These are phyloP conservation scores for Epinotia demarniana DNA, from an alignment of 2,888 invertebrate genomes.

Conservation along the genomic window DNA sequence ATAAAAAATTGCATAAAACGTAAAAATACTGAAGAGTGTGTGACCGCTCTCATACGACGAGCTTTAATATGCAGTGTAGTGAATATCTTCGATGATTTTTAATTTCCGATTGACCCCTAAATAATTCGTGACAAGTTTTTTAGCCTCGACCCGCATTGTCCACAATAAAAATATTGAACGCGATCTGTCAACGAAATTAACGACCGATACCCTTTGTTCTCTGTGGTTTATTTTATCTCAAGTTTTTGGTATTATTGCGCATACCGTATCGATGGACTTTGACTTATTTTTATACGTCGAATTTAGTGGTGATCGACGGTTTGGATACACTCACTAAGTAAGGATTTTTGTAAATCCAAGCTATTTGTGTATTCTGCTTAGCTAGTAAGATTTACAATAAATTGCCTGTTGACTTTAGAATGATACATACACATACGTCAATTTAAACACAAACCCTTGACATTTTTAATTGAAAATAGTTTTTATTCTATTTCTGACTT, in stretches of 20 bases:
- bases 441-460: too few species aligned
- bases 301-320: conserved; percentile 16
- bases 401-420: too few species aligned
- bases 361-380: too few species aligned
- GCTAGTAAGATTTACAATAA: too few species aligned
- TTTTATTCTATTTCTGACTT: too few species aligned
- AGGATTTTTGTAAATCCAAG: too few species aligned
- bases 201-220: conserved; percentile 35
- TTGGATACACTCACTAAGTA: neutral
- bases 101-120: conserved; percentile 21
- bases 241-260: conserved; percentile 21
- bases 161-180: conserved; percentile 43
- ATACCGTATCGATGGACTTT: conserved; percentile 7
- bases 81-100: neutral
- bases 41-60: too few species aligned
- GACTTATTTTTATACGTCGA: conserved; percentile 11
- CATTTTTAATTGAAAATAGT: too few species aligned
- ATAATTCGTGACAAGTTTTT: conserved; percentile 34
- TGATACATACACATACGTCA: too few species aligned
- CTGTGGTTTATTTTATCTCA: conserved; percentile 28
- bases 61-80: too few species aligned
- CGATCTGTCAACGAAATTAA: conserved; percentile 41
- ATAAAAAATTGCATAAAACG: too few species aligned
- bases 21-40: too few species aligned
- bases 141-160: conserved; percentile 25